Conservation (phyloP, 92 coral and sea anemone genomes). For the Micromussa lordhowensis region DNA sequence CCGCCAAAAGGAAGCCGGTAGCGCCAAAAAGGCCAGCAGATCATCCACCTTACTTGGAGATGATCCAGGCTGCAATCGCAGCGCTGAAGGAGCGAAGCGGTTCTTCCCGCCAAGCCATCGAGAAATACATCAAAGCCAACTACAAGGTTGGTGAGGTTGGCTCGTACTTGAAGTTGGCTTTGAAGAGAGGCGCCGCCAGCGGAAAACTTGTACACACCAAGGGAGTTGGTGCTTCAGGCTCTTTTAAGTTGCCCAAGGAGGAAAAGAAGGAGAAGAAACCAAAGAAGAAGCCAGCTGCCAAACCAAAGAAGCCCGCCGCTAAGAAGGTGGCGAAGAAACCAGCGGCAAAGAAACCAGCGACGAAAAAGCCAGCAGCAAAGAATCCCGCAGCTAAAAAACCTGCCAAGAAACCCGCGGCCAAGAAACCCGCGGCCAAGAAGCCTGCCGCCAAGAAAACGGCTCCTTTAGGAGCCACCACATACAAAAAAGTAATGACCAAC, state of each 20-base stretch:
- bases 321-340: slow-evolving; percentile 52
- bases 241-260: slow-evolving; percentile 54
- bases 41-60: slow-evolving; percentile 59
- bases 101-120: slow-evolving; percentile 86
- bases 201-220: slow-evolving; percentile 44
- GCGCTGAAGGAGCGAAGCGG: slow-evolving; percentile 70
- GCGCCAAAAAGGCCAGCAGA: slow-evolving; percentile 52
- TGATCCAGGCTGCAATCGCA: slow-evolving; percentile 70
- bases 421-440: slow-evolving; percentile 51
- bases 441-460: slow-evolving; percentile 39
- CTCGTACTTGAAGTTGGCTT: slow-evolving; percentile 56
- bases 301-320: slow-evolving; percentile 53
- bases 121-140: slow-evolving; percentile 76
- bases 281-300: slow-evolving; percentile 50
- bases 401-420: slow-evolving; percentile 58
- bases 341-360: slow-evolving; percentile 41
- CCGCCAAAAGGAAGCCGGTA: slow-evolving; percentile 22
- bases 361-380: slow-evolving; percentile 48
- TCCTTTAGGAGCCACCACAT: slow-evolving; percentile 69
- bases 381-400: slow-evolving; percentile 22
- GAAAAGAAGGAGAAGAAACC: slow-evolving; percentile 29
- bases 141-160: slow-evolving; percentile 51
- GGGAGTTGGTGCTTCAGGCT: slow-evolving; percentile 65
- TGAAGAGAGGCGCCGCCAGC: slow-evolving; percentile 41
- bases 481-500: not conserved